Percentiles rank a stretch among this genome's conserved stretches.
Conservation (phyloP, 2,113 vertebrate species). For the Sialia sialis region DNA sequence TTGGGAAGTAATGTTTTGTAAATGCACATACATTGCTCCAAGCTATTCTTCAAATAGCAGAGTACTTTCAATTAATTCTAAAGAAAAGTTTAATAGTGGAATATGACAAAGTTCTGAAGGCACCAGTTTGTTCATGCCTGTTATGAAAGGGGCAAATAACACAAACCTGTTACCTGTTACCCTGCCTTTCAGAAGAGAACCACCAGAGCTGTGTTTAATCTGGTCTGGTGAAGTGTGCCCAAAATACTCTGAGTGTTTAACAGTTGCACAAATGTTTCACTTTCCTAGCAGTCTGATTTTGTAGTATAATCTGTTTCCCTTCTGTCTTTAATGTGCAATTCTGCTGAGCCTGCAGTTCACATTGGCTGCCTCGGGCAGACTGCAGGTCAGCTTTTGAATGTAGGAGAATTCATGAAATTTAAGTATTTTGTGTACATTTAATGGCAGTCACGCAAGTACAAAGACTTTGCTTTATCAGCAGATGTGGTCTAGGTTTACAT, state of each 20-base stretch:
- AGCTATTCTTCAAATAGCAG: background rate
- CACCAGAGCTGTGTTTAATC: background rate
- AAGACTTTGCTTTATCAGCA: constrained; percentile 59
- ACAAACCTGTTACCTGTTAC: rapidly evolving
- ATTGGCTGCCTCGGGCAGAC: background rate
- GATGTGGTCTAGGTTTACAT: constrained; percentile 28
- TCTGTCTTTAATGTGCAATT: background rate
- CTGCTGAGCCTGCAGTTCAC: constrained; percentile 29
- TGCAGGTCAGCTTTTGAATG: constrained; percentile 28
- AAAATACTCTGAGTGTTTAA: background rate
- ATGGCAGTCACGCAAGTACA: constrained; percentile 10
- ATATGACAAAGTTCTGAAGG: background rate
- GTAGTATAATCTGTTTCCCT: constrained; percentile 1
- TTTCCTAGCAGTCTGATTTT: constrained; percentile 23
- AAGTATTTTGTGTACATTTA: constrained; percentile 39
- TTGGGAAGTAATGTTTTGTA: background rate
- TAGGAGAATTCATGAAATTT: constrained; percentile 20
- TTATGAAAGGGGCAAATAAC: background rate
- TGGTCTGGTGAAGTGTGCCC: background rate
- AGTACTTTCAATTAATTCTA: background rate
- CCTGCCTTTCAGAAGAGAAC: background rate
- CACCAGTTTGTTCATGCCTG: rapidly evolving
- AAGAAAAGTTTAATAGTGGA: background rate
- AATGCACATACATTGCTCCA: background rate
- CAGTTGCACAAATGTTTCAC: background rate